Conservation (phyloP, 2,113 vertebrate genomes). For the Podocnemis expansa region DNA sequence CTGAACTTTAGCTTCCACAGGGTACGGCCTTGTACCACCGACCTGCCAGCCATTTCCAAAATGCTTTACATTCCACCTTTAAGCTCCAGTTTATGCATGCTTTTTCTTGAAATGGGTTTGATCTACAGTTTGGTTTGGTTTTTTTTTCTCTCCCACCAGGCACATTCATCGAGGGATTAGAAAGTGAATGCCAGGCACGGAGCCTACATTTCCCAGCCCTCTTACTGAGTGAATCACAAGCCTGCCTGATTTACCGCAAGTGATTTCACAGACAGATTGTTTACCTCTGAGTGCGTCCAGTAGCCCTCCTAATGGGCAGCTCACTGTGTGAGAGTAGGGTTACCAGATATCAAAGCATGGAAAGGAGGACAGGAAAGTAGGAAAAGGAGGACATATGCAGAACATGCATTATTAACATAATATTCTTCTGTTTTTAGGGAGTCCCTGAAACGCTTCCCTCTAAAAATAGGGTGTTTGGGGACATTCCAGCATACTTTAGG, state of each 20-base stretch:
- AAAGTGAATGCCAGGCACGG: not conserved
- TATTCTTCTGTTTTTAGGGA: no score
- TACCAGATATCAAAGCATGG: no score
- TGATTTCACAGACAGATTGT: not conserved
- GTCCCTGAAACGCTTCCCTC: no score
- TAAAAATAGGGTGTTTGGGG: no score
- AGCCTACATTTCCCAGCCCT: not conserved
- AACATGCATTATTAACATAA: no score
- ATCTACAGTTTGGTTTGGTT: not conserved
- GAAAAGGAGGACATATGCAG: no score
- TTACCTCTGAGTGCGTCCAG: not conserved
- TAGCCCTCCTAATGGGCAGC: no score
- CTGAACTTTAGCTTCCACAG: not conserved
- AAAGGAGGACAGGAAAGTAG: no score
- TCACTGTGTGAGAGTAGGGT: not conserved
- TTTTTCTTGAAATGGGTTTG: rapidly evolving
- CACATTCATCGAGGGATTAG: not conserved
- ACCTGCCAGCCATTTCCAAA: rapidly evolving
- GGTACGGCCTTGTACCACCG: rapidly evolving
- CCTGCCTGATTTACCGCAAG: not conserved
- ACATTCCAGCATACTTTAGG: no score
- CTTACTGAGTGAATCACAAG: not conserved
- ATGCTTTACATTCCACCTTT: not conserved
- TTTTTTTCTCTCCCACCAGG: not conserved
- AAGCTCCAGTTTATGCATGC: not conserved